Conservation (phyloP, 2,888 invertebrate species). For the Lithosia quadra region DNA sequence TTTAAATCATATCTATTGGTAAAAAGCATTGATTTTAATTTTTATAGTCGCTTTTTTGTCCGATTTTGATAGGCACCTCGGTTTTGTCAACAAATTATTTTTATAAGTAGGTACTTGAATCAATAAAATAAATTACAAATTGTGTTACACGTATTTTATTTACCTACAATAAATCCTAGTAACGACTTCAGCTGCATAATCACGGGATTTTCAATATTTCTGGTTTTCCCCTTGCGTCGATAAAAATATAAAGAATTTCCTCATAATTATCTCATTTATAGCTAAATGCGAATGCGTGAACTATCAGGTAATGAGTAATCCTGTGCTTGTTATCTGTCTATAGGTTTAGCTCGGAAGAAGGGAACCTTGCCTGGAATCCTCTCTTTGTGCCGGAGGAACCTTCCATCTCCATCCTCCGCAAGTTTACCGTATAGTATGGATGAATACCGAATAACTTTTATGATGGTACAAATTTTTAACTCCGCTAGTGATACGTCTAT, state of each 20-base stretch:
- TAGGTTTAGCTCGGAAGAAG: not conserved
- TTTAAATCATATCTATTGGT: not conserved
- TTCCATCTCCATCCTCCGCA: no score
- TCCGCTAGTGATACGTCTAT: no score
- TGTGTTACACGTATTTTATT: not conserved
- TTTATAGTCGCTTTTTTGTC: not conserved
- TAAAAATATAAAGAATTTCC: not conserved
- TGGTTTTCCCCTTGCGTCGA: not conserved
- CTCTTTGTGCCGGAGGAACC: no score
- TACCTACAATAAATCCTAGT: not conserved
- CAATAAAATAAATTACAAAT: slow-evolving; percentile 2
- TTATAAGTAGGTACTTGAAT: not conserved
- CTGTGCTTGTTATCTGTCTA: not conserved
- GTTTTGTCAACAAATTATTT: not conserved
- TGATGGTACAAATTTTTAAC: no score
- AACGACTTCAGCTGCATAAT: not conserved
- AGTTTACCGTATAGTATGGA: no score
- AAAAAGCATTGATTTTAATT: not conserved
- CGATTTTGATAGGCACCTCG: not conserved
- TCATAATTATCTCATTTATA: not conserved
- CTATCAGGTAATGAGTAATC: not conserved
- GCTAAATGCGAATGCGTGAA: not conserved
- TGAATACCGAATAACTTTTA: no score
- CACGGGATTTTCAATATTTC: slow-evolving; percentile 4
- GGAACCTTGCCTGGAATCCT: no score